Conservation (phyloP, 1,140 invertebrate genomes). For the Drosophila gunungcola region DNA sequence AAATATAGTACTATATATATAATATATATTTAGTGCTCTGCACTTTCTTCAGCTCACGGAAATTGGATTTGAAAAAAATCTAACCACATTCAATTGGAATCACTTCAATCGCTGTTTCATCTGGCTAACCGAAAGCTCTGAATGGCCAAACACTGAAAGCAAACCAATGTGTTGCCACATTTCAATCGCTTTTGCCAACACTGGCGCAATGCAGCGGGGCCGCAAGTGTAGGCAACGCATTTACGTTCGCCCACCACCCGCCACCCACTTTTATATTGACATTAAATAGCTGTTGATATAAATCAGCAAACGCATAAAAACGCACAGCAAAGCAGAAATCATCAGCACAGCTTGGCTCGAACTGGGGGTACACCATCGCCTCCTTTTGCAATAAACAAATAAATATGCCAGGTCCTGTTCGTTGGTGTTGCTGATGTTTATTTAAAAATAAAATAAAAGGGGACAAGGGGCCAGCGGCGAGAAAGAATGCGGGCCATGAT, state of each 20-base stretch:
- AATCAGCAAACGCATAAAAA: slow-evolving; percentile 60
- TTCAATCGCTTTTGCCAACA: slow-evolving; percentile 50
- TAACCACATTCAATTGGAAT: slow-evolving; percentile 28
- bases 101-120: slow-evolving; percentile 18
- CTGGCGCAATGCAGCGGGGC: slow-evolving; percentile 41
- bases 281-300: slow-evolving; percentile 81
- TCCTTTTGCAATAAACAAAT: slow-evolving; percentile 76
- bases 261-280: slow-evolving; percentile 51
- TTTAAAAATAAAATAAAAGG: slow-evolving; percentile 43
- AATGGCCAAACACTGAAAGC: slow-evolving; percentile 28
- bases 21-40: not conserved
- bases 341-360: slow-evolving; percentile 28
- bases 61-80: slow-evolving; percentile 10
- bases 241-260: slow-evolving; percentile 18
- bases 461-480: slow-evolving; percentile 11
- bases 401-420: slow-evolving; percentile 62
- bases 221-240: slow-evolving; percentile 65
- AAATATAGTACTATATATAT: not conserved
- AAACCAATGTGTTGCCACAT: slow-evolving; percentile 36
- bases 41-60: not conserved
- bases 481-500: slow-evolving; percentile 77
- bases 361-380: not conserved
- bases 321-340: slow-evolving; percentile 52
- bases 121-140: slow-evolving; percentile 32
- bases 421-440: slow-evolving; percentile 59